Conservation (phyloP, 2,888 invertebrate species). For the Aquatica leii region DNA sequence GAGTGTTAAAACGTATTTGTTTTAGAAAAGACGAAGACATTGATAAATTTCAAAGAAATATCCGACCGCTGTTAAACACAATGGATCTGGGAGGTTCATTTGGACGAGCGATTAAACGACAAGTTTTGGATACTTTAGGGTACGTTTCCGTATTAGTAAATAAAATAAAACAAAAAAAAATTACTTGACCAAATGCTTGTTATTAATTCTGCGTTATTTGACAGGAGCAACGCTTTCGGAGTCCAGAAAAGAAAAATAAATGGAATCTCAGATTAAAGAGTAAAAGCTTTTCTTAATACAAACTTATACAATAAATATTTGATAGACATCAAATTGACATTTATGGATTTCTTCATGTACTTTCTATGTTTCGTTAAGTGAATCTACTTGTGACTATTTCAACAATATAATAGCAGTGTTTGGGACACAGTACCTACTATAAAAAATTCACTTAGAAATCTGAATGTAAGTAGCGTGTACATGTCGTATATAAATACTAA, state of each 20-base stretch:
- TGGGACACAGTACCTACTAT: no score
- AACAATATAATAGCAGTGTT: neutral
- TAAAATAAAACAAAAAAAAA: no score
- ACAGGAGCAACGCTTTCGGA: conserved; percentile 29
- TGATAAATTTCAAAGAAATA: conserved; percentile 25
- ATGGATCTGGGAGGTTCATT: conserved; percentile 32
- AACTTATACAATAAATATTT: conserved; percentile 22
- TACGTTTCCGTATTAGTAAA: conserved; percentile 2
- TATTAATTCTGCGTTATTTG: conserved; percentile 5
- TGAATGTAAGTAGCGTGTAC: no score
- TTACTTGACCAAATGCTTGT: neutral
- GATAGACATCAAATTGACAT: conserved; percentile 24
- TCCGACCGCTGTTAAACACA: conserved; percentile 24
- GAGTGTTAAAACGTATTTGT: neutral
- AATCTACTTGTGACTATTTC: neutral
- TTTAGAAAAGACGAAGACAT: neutral
- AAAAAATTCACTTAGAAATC: no score
- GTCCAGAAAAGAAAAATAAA: conserved; percentile 26
- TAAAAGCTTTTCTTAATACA: conserved; percentile 33
- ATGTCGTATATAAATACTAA: no score
- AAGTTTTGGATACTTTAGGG: conserved; percentile 28
- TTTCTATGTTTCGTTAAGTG: neutral
- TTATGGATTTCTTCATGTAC: conserved; percentile 21
- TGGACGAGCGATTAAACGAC: conserved; percentile 27
- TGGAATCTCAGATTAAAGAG: conserved; percentile 22